Evolutionary conservation across 2,888 invertebrate genomes (phyloP).

Genomic region (Drosophila ustulata): DNA sequence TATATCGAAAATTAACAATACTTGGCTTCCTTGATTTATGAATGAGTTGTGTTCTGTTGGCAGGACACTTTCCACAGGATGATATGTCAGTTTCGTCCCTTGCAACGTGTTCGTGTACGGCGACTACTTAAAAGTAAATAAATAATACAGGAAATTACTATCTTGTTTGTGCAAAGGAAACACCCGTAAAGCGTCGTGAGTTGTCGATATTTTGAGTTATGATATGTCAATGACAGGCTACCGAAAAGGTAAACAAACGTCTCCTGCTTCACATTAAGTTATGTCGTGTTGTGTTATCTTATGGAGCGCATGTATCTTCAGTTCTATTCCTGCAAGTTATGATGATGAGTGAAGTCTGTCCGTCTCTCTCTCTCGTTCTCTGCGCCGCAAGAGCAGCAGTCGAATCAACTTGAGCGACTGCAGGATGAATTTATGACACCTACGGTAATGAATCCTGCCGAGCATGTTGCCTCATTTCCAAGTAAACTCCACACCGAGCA

Average conservation of each 20-base stretch:
- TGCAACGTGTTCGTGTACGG: conserved; percentile 11
- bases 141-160: conserved; percentile 65
- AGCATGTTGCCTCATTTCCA: conserved; percentile 51
- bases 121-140: conserved; percentile 74
- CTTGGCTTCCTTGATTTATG: conserved; percentile 65
- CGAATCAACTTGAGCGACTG: conserved; percentile 52
- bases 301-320: conserved; percentile 3
- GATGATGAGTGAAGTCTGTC: conserved; percentile 1
- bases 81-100: conserved; percentile 48
- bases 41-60: conserved; percentile 72
- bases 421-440: conserved; percentile 62
- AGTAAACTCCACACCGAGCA: conserved; percentile 28
- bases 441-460: conserved; percentile 41
- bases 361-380: not conserved
- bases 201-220: conserved; percentile 43
- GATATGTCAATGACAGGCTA: conserved; percentile 59
- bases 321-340: conserved; percentile 5
- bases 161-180: conserved; percentile 54
- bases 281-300: conserved; percentile 6
- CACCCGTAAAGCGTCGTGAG: conserved; percentile 47
- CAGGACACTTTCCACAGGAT: conserved; percentile 62
- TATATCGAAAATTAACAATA: conserved; percentile 70
- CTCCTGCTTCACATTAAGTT: not conserved
- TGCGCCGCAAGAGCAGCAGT: conserved; percentile 59
- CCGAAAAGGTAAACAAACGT: conserved; percentile 43